phyloP scores from a whole-genome alignment of 2,113 vertebrate genomes.

The Serinus canaria region DNA sequence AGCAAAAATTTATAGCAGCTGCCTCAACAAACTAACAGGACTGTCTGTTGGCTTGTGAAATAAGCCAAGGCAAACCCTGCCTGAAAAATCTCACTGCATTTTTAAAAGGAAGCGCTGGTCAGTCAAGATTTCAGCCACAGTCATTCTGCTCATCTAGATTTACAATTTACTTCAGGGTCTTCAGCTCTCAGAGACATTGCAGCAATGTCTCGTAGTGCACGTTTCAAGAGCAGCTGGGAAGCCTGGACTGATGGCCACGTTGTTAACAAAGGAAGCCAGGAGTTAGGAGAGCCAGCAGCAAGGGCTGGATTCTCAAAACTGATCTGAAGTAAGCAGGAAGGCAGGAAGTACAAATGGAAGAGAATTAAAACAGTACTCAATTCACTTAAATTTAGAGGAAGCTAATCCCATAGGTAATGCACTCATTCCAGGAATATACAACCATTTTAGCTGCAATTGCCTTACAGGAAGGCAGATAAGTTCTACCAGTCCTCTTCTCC shows the following conservation, averaged over 20 bases:
- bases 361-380: constrained; percentile 24
- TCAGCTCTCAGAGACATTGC: not conserved
- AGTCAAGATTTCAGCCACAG: not conserved
- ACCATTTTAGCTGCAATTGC: not conserved
- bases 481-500: not conserved
- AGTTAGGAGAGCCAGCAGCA: not conserved
- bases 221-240: constrained; percentile 26
- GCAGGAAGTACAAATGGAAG: constrained; percentile 50
- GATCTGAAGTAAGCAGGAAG: constrained; percentile 16
- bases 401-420: not conserved
- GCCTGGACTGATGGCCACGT: not conserved
- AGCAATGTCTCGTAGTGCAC: not conserved
- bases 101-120: not conserved
- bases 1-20: not conserved
- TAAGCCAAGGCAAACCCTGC: not conserved
- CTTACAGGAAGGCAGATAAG: not conserved
- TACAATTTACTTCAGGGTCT: not conserved
- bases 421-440: constrained; percentile 41
- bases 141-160: not conserved
- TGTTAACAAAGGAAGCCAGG: constrained; percentile 26
- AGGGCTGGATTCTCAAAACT: constrained; percentile 26
- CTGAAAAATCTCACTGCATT: not conserved
- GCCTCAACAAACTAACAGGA: not conserved
- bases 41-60: not conserved
- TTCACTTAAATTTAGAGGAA: constrained; percentile 6